A percentile compares a stretch with the other conserved stretches of the same genome.
phyloP scores from a whole-genome alignment of 2,113 vertebrate genomes.

The Hemibagrus wyckioides region DNA sequence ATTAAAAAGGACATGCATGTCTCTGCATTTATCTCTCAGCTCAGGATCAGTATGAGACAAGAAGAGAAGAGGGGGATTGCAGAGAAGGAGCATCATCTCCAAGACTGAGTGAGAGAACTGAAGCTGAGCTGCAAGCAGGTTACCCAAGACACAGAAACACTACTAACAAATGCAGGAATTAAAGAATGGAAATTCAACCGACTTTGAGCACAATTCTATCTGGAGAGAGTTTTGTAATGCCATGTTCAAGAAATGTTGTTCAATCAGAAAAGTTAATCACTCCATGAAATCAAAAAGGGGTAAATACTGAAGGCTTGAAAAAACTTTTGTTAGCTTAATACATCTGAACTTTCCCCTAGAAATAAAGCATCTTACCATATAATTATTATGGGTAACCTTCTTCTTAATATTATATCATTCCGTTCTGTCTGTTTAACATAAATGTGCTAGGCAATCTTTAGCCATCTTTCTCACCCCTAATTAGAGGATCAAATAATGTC shows the following conservation, averaged over 20 bases:
- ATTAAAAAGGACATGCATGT: not conserved
- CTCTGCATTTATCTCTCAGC: slow-evolving; percentile 24
- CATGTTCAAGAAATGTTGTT: not conserved
- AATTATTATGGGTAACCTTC: not conserved
- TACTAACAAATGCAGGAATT: slow-evolving; percentile 13
- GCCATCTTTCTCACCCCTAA: not conserved
- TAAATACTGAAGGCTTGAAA: not conserved
- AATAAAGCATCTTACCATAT: not conserved
- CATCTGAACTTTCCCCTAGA: not conserved
- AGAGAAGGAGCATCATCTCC: not conserved
- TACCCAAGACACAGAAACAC: slow-evolving; percentile 13
- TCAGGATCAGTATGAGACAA: slow-evolving; percentile 7
- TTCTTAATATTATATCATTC: not conserved
- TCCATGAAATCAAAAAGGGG: not conserved
- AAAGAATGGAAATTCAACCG: not conserved
- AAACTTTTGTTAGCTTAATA: not conserved
- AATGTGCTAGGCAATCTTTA: not conserved
- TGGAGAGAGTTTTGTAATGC: not conserved
- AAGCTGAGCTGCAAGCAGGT: slow-evolving; percentile 9
- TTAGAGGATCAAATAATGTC: not conserved
- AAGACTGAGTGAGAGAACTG: not conserved
- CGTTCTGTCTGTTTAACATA: not conserved
- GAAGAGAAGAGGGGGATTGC: not conserved
- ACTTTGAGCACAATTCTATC: not conserved
- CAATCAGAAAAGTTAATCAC: not conserved